phyloP scores from a whole-genome alignment of 1,140 invertebrate genomes.

The Pseudomyrmex concolor region DNA sequence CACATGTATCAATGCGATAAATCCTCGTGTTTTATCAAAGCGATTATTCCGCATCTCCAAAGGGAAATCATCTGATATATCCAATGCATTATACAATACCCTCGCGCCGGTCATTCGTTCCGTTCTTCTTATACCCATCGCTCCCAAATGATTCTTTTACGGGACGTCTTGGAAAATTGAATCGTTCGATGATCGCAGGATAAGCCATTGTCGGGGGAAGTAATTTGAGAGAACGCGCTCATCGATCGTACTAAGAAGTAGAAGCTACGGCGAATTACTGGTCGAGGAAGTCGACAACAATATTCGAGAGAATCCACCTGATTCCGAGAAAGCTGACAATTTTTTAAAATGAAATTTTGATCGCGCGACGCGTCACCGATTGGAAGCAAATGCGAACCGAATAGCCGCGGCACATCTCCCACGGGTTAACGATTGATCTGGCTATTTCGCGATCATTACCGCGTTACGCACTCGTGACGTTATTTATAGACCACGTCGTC shows the following conservation, averaged over 20 bases:
- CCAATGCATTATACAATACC: background rate
- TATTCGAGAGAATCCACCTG: background rate
- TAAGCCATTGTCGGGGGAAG: constrained; percentile 65
- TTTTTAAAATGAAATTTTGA: constrained; percentile 30
- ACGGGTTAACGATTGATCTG: background rate
- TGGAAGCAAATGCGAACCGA: background rate
- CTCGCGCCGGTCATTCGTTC: constrained; percentile 7
- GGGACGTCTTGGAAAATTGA: constrained; percentile 62
- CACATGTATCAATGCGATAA: background rate
- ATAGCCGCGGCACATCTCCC: background rate
- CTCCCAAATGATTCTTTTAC: constrained; percentile 42
- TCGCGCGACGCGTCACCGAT: background rate
- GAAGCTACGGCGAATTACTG: constrained; percentile 24
- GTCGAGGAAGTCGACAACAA: background rate
- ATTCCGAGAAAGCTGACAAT: constrained; percentile 21
- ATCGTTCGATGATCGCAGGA: constrained; percentile 67
- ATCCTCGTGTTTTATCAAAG: background rate
- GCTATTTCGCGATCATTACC: constrained; percentile 26
- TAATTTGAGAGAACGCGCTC: constrained; percentile 64
- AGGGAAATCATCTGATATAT: constrained; percentile 18
- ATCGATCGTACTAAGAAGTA: constrained; percentile 62
- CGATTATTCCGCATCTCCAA: constrained; percentile 8
- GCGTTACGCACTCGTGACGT: background rate
- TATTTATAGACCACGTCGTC: background rate
- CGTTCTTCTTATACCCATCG: background rate